These are phyloP conservation scores for Cyrtorhinus lividipennis DNA, from an alignment of 1,140 invertebrate genomes.

Conservation along the genomic window DNA sequence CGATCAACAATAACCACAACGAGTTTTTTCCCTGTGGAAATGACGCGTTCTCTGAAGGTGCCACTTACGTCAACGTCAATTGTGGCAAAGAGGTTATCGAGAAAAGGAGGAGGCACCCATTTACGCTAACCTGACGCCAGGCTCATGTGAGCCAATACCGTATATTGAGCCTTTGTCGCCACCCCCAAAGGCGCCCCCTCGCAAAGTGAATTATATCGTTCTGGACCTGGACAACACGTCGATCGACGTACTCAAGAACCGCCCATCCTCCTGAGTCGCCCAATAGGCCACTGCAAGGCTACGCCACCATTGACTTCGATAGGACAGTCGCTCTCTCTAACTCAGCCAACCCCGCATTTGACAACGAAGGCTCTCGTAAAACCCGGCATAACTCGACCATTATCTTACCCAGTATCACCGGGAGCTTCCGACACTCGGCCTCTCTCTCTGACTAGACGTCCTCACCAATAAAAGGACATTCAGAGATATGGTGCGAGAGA, in stretches of 20 bases:
- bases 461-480: too few relatives aligned
- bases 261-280: constrained; percentile 29
- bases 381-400: constrained; percentile 49
- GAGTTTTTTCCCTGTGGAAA: constrained; percentile 13
- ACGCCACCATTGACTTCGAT: constrained; percentile 87
- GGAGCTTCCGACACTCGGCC: constrained; percentile 9
- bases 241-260: constrained; percentile 27
- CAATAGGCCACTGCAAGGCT: constrained; percentile 47
- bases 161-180: constrained; percentile 28
- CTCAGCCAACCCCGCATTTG: constrained; percentile 34
- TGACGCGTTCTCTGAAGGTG: constrained; percentile 26
- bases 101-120: constrained; percentile 11
- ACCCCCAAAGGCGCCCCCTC: neutral
- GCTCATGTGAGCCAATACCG: constrained; percentile 35
- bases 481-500: too few relatives aligned
- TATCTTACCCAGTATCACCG: constrained; percentile 29
- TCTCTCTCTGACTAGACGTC: constrained; percentile 16
- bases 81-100: constrained; percentile 1
- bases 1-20: constrained; percentile 22
- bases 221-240: constrained; percentile 47
- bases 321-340: constrained; percentile 74
- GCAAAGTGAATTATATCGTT: constrained; percentile 54
- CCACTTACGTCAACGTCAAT: constrained; percentile 16
- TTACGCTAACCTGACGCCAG: constrained; percentile 49
- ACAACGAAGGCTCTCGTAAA: constrained; percentile 43